Percentiles rank a stretch among this genome's conserved stretches.
Evolutionary conservation across 2,888 invertebrate genomes (phyloP).

Genomic region (Eristalis arbustorum): DNA sequence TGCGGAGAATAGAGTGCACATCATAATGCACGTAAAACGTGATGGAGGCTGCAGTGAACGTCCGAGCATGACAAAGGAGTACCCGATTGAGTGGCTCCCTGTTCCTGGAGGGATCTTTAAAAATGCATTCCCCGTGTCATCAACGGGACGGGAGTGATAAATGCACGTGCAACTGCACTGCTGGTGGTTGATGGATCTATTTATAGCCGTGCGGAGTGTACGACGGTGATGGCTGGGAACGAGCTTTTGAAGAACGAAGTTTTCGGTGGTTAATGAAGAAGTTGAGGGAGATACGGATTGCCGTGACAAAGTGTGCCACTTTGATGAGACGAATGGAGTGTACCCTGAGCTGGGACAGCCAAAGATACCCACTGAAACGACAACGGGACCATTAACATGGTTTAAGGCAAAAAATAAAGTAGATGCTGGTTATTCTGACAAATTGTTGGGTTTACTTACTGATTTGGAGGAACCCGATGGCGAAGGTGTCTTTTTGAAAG

Average conservation of each 20-base stretch:
- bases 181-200: neutral
- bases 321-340: too few relatives aligned
- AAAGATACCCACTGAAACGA: too few relatives aligned
- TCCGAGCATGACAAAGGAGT: neutral
- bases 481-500: too few relatives aligned
- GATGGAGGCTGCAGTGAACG: neutral
- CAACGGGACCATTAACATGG: too few relatives aligned
- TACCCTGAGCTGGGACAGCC: too few relatives aligned
- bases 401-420: too few relatives aligned
- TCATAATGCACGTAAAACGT: slow-evolving; percentile 5
- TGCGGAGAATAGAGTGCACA: neutral
- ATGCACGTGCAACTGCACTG: neutral
- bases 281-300: too few relatives aligned
- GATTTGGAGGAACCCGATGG: too few relatives aligned
- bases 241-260: neutral
- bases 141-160: slow-evolving; percentile 24
- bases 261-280: neutral
- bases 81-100: neutral
- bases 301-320: too few relatives aligned
- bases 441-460: too few relatives aligned
- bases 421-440: too few relatives aligned
- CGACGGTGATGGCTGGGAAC: neutral
- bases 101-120: slow-evolving; percentile 18
- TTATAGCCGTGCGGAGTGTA: neutral
- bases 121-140: slow-evolving; percentile 43